Conservation (phyloP, 2,888 invertebrate species). For the Hyppa rectilinea region DNA sequence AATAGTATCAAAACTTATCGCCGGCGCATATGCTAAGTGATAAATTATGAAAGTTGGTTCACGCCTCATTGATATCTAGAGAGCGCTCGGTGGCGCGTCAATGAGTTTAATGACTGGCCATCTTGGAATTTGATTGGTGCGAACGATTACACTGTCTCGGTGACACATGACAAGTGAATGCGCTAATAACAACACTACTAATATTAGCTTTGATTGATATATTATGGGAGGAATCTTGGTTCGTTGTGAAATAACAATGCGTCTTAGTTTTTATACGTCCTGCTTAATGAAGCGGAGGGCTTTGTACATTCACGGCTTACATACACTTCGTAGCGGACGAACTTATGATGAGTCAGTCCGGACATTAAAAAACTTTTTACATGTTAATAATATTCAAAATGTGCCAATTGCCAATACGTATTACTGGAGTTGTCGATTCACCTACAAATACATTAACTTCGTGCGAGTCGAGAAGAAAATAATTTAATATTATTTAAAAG, state of each 20-base stretch:
- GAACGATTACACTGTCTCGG: conserved; percentile 68
- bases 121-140: conserved; percentile 76
- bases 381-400: too few relatives aligned
- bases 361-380: conserved; percentile 22
- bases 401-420: too few relatives aligned
- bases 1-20: conserved; percentile 67
- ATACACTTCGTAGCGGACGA: conserved; percentile 25
- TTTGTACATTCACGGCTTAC: conserved; percentile 42
- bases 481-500: too few relatives aligned
- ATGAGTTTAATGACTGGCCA: conserved; percentile 80
- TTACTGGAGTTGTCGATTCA: too few relatives aligned
- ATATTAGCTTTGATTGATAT: conserved; percentile 72
- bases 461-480: too few relatives aligned
- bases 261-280: conserved; percentile 51
- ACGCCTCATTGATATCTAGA: conserved; percentile 77
- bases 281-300: conserved; percentile 35
- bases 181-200: conserved; percentile 74
- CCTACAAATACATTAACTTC: too few relatives aligned
- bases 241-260: conserved; percentile 60
- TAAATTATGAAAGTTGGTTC: conserved; percentile 72
- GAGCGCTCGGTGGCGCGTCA: conserved; percentile 76
- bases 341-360: conserved; percentile 26
- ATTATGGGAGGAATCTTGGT: conserved; percentile 54
- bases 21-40: conserved; percentile 64
- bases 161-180: conserved; percentile 80